These are phyloP conservation scores for Scomberomorus guttatus DNA, from an alignment of 2,797 vertebrate species.

Conservation along the genomic window DNA sequence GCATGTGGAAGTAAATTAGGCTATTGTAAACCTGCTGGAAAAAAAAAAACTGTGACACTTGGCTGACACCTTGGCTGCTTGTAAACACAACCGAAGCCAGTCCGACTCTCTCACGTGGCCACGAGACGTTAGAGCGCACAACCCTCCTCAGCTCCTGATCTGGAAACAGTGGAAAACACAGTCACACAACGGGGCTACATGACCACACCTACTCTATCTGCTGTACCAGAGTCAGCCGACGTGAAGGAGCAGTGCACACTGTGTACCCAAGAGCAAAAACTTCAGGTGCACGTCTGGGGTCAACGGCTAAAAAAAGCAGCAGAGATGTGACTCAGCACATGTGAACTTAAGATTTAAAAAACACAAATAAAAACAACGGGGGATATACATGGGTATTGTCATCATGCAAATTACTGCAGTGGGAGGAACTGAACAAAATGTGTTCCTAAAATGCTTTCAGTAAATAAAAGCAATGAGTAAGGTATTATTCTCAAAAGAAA, in stretches of 20 bases:
- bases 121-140: conserved; percentile 30
- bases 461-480: conserved; percentile 15
- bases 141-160: conserved; percentile 67
- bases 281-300: conserved; percentile 22
- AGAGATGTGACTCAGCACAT: conserved; percentile 36
- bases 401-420: conserved; percentile 83
- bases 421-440: conserved; percentile 57
- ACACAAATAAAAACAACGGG: conserved; percentile 43
- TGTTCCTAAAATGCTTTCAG: conserved; percentile 34
- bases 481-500: not conserved
- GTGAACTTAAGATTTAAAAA: conserved; percentile 14
- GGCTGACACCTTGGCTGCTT: conserved; percentile 79
- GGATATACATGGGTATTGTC: conserved; percentile 48
- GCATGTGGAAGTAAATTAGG: conserved; percentile 71
- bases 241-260: conserved; percentile 31
- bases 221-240: conserved; percentile 69
- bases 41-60: conserved; percentile 74
- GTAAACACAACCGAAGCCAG: conserved; percentile 80
- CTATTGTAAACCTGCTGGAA: conserved; percentile 59
- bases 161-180: conserved; percentile 64
- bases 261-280: conserved; percentile 11
- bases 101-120: conserved; percentile 64
- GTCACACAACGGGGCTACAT: conserved; percentile 54
- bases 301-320: conserved; percentile 10
- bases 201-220: conserved; percentile 79